phyloP scores from a whole-genome alignment of 2,888 invertebrate species.

The Sinopyrophorus schimmeli region DNA sequence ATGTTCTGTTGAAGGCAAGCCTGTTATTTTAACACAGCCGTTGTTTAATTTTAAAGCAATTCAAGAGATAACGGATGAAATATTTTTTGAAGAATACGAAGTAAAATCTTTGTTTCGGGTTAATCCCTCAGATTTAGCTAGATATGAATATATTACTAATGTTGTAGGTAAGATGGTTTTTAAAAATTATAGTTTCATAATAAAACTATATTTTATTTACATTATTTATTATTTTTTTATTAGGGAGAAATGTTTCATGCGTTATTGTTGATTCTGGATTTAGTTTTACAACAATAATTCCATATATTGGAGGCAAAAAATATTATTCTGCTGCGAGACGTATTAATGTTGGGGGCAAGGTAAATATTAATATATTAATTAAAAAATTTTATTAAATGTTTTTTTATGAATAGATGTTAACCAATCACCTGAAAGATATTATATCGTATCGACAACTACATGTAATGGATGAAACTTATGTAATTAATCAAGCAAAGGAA shows the following conservation, averaged over 20 bases:
- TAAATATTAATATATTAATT: too few species aligned
- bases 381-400: conserved; percentile 3
- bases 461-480: conserved; percentile 98
- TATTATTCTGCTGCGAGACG: conserved; percentile 70
- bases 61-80: conserved; percentile 92
- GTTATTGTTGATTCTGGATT: conserved; percentile 93
- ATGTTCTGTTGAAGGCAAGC: conserved; percentile 75
- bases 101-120: conserved; percentile 79
- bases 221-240: neutral
- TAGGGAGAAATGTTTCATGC: conserved; percentile 41
- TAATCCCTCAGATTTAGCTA: conserved; percentile 80
- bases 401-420: conserved; percentile 58
- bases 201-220: neutral
- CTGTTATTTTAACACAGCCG: conserved; percentile 90
- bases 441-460: conserved; percentile 95
- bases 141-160: conserved; percentile 63
- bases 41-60: conserved; percentile 89
- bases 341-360: conserved; percentile 95
- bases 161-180: conserved; percentile 19
- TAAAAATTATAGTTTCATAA: neutral
- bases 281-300: conserved; percentile 93
- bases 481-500: conserved; percentile 98
- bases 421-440: conserved; percentile 97
- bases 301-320: conserved; percentile 75
- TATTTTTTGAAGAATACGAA: conserved; percentile 97